These are phyloP conservation scores for Macrotus californicus DNA, from an alignment of 2,113 vertebrate species.

Conservation along the genomic window DNA sequence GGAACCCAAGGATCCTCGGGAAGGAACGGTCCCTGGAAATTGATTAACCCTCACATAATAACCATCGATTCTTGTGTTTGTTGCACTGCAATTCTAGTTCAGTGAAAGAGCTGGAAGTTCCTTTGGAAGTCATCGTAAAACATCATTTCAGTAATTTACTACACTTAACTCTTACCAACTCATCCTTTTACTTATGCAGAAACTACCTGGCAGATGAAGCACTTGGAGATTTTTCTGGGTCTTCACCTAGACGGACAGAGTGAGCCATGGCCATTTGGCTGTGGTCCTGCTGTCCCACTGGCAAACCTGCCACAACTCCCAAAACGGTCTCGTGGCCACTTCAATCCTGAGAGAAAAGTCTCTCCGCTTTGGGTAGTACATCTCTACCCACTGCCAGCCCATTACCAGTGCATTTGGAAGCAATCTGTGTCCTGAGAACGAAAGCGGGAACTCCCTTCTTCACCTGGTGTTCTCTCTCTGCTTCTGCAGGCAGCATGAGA, in stretches of 20 bases:
- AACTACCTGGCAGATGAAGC: neutral
- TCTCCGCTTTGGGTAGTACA: accelerated
- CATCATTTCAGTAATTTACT: neutral
- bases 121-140: neutral
- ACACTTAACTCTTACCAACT: neutral
- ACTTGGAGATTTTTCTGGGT: neutral
- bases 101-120: neutral
- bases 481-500: neutral
- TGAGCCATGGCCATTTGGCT: neutral
- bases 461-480: neutral
- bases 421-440: too few species aligned
- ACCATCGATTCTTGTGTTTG: neutral
- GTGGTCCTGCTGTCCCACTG: too few species aligned
- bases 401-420: neutral
- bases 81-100: neutral
- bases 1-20: accelerated
- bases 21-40: neutral
- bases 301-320: neutral
- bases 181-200: neutral
- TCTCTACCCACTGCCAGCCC: neutral
- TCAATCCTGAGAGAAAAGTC: neutral
- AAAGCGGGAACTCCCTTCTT: neutral
- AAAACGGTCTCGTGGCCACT: accelerated
- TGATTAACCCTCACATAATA: neutral
- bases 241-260: neutral